Evolutionary conservation across 2,888 invertebrate genomes (phyloP).

Genomic region (Melanotus villosus): DNA sequence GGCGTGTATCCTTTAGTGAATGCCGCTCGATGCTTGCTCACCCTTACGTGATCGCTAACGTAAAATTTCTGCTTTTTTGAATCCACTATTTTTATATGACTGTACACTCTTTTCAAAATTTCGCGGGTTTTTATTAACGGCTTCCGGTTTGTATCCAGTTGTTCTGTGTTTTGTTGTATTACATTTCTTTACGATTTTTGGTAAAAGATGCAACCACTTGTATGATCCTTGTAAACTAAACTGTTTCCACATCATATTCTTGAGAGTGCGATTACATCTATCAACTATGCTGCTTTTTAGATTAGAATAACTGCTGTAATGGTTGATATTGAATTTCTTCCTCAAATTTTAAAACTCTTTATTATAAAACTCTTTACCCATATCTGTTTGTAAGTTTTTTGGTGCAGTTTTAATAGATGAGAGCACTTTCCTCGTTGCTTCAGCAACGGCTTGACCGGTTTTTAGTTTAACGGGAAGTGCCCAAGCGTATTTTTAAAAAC

Average conservation of each 20-base stretch:
- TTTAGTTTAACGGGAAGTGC: conserved; percentile 58
- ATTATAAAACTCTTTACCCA: neutral
- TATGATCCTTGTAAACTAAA: neutral
- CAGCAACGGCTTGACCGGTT: conserved; percentile 54
- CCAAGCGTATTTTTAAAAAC: conserved; percentile 62
- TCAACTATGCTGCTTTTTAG: no score
- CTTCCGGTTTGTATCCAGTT: neutral
- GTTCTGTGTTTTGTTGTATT: neutral
- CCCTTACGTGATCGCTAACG: conserved; percentile 57
- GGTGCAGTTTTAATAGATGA: neutral
- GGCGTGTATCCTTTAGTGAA: conserved; percentile 59
- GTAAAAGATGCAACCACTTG: no score
- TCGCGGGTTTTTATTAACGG: no score
- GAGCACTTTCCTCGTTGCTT: neutral
- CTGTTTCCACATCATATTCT: neutral
- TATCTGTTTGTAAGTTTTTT: neutral
- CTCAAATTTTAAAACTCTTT: neutral
- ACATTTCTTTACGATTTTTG: neutral
- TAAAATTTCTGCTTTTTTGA: conserved; percentile 20
- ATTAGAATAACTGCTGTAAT: no score
- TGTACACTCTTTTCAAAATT: neutral
- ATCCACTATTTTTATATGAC: conserved; percentile 15
- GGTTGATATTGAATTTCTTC: neutral
- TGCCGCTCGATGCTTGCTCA: conserved; percentile 54
- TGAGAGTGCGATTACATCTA: neutral